Percentiles rank a stretch among this genome's conserved stretches.
phyloP scores from a whole-genome alignment of 1,140 invertebrate genomes.

The Polyergus mexicanus region DNA sequence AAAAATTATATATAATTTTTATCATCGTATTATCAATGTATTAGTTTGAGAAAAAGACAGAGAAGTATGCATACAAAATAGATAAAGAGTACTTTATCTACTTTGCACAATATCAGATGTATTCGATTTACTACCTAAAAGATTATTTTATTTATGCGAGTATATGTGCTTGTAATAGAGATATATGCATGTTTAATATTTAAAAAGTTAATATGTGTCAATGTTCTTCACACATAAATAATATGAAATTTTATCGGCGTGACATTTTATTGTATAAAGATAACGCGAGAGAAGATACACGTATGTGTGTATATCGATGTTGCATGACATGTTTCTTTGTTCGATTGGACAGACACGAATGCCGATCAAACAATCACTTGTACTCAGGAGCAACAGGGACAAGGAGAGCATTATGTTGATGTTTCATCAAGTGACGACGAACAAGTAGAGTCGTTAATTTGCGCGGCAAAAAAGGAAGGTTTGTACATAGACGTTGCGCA shows the following conservation, averaged over 20 bases:
- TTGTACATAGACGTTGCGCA: slow-evolving; percentile 46
- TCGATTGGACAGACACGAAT: slow-evolving; percentile 77
- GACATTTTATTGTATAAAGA: background rate
- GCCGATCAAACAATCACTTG: slow-evolving; percentile 73
- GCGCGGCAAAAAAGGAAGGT: slow-evolving; percentile 83
- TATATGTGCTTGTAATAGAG: background rate
- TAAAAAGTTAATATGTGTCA: background rate
- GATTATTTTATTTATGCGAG: background rate
- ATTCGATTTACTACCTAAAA: background rate
- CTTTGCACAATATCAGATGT: background rate
- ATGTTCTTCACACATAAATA: background rate
- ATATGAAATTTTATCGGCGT: background rate
- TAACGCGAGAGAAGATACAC: background rate
- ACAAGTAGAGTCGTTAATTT: slow-evolving; percentile 82
- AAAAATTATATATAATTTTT: background rate
- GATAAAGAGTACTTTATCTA: background rate
- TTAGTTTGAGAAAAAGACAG: background rate
- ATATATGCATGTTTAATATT: background rate
- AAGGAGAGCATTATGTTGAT: slow-evolving; percentile 77
- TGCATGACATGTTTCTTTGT: slow-evolving; percentile 74
- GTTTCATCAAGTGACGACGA: slow-evolving; percentile 83
- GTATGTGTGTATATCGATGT: slow-evolving; percentile 61
- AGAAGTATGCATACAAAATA: slow-evolving; percentile 3
- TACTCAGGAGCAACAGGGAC: slow-evolving; percentile 71
- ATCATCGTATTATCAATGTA: background rate